Percentiles rank a stretch among this genome's conserved stretches.
These are phyloP conservation scores for Zaprionus capensis DNA, from an alignment of 1,140 invertebrate species.

Conservation along the genomic window DNA sequence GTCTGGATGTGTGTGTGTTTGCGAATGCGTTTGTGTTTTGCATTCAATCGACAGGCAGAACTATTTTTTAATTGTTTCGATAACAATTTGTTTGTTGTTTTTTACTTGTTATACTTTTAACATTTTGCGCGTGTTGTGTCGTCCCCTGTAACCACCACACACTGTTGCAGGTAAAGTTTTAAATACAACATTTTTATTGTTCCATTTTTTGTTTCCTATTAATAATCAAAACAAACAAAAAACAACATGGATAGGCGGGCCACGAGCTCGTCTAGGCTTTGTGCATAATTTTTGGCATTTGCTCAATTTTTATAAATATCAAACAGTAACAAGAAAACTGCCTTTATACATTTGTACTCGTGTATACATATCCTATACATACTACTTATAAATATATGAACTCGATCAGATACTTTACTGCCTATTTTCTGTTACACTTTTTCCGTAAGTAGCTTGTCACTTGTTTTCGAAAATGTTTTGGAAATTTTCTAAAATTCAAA, in stretches of 20 bases:
- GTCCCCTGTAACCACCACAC: constrained; percentile 68
- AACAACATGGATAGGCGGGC: constrained; percentile 33
- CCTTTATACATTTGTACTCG: constrained; percentile 45
- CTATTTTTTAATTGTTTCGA: constrained; percentile 45
- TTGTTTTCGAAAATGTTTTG: constrained; percentile 68
- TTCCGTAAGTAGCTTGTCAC: constrained; percentile 67
- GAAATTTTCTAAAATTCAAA: constrained; percentile 62
- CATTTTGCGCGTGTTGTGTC: constrained; percentile 68
- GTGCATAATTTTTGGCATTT: constrained; percentile 76
- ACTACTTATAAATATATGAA: constrained; percentile 54
- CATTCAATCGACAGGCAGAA: constrained; percentile 28
- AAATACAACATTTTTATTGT: constrained; percentile 41
- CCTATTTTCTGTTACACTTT: constrained; percentile 60
- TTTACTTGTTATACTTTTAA: constrained; percentile 44
- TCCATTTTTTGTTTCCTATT: constrained; percentile 55
- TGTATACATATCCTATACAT: constrained; percentile 37
- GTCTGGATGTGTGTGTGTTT: constrained; percentile 1
- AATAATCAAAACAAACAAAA: constrained; percentile 30
- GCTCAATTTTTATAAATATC: constrained; percentile 61
- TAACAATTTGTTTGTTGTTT: constrained; percentile 46
- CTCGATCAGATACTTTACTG: constrained; percentile 35
- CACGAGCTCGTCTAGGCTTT: constrained; percentile 57
- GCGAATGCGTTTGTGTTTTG: constrained; percentile 1
- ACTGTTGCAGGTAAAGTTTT: constrained; percentile 63
- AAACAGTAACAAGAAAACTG: constrained; percentile 59